Percentiles rank a stretch among this genome's conserved stretches.
Conservation (phyloP, 2,113 vertebrate genomes). For the Perca flavescens region DNA sequence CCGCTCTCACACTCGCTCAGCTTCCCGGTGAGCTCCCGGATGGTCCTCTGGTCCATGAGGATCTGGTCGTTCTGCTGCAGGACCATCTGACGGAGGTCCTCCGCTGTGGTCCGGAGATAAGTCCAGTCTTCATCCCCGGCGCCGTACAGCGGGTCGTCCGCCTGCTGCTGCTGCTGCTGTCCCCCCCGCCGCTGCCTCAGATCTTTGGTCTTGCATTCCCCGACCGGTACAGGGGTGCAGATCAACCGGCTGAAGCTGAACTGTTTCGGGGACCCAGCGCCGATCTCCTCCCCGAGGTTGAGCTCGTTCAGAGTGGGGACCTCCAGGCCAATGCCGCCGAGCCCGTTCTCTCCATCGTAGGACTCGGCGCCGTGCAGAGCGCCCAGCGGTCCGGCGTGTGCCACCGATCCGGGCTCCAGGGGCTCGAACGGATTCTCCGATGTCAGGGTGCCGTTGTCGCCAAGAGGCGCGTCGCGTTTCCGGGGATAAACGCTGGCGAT, state of each 20-base stretch:
- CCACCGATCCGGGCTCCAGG: slow-evolving; percentile 71
- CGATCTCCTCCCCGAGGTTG: slow-evolving; percentile 74
- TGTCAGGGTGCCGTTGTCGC: slow-evolving; percentile 85
- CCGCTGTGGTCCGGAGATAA: slow-evolving; percentile 89
- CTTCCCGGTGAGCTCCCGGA: slow-evolving; percentile 94
- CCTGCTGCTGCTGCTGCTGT: slow-evolving; percentile 56
- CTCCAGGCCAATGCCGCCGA: slow-evolving; percentile 79
- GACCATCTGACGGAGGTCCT: slow-evolving; percentile 92
- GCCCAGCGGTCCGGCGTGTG: slow-evolving; percentile 85
- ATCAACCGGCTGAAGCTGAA: slow-evolving; percentile 91
- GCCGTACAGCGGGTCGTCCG: slow-evolving; percentile 74
- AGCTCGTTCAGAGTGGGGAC: slow-evolving; percentile 81
- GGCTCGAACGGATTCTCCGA: slow-evolving; percentile 77
- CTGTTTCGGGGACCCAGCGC: slow-evolving; percentile 68
- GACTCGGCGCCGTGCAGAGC: slow-evolving; percentile 88
- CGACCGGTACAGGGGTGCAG: slow-evolving; percentile 89
- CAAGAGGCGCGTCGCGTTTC: slow-evolving; percentile 78
- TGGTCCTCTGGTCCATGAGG: slow-evolving; percentile 91
- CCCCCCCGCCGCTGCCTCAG: slow-evolving; percentile 43
- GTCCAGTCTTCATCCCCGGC: slow-evolving; percentile 86
- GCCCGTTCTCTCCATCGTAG: slow-evolving; percentile 70
- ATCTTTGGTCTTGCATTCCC: slow-evolving; percentile 84
- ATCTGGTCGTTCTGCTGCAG: slow-evolving; percentile 95
- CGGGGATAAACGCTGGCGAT: slow-evolving; percentile 94
- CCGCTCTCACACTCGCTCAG: slow-evolving; percentile 93